These are phyloP conservation scores for Leptinotarsa tumamoca DNA, from an alignment of 2,888 invertebrate species.

Conservation along the genomic window DNA sequence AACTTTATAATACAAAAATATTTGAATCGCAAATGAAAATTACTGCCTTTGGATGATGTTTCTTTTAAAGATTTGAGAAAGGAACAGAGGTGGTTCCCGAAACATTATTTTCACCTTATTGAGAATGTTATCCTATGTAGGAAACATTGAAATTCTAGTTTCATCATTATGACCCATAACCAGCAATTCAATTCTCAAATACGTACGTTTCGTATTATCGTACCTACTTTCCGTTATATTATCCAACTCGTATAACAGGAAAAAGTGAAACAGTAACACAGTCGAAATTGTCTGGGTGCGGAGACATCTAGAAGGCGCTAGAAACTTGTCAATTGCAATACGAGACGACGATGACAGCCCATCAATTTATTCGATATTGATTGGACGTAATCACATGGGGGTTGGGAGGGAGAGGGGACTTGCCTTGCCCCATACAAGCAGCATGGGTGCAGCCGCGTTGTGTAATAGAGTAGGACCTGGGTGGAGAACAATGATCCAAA, in stretches of 20 bases:
- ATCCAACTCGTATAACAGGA: background rate
- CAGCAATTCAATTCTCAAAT: too few species aligned
- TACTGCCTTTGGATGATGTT: too few species aligned
- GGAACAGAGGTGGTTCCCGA: too few species aligned
- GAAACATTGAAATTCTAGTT: too few species aligned
- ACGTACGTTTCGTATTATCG: too few species aligned
- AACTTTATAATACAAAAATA: too few species aligned
- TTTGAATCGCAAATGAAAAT: too few species aligned
- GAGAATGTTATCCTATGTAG: too few species aligned
- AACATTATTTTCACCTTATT: too few species aligned
- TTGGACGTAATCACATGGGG: constrained; percentile 46
- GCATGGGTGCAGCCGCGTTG: constrained; percentile 8
- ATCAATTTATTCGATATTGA: constrained; percentile 52
- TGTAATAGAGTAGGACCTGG: background rate
- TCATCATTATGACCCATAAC: too few species aligned
- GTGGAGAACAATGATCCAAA: background rate
- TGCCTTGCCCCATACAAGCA: background rate
- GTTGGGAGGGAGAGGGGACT: constrained; percentile 18
- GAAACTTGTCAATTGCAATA: constrained; percentile 49
- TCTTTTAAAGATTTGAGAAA: too few species aligned
- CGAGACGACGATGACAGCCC: constrained; percentile 49
- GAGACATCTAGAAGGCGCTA: constrained; percentile 19
- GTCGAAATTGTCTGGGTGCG: constrained; percentile 10
- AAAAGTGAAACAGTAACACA: background rate
- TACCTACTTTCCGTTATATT: too few species aligned